Conservation (phyloP, 1,140 invertebrate genomes). For the Carposina sasakii region DNA sequence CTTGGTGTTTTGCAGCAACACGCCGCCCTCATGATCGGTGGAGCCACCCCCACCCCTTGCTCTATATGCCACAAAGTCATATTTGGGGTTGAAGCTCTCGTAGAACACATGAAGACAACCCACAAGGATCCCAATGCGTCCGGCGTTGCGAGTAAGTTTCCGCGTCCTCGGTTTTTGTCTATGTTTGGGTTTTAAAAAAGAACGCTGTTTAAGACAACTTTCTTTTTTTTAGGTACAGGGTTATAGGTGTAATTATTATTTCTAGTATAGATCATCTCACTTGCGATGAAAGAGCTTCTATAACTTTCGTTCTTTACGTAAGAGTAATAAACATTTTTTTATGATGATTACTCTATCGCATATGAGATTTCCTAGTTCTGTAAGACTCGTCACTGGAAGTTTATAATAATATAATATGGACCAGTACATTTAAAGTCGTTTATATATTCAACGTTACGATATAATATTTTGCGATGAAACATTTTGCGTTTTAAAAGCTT, state of each 20-base stretch:
- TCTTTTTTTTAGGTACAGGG: slow-evolving; percentile 32
- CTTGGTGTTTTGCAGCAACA: slow-evolving; percentile 94
- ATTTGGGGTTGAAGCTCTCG: slow-evolving; percentile 90
- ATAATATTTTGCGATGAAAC: slow-evolving; percentile 27
- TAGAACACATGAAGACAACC: slow-evolving; percentile 96
- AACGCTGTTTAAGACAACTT: slow-evolving; percentile 43
- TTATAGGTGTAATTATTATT: slow-evolving; percentile 22
- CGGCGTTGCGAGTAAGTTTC: slow-evolving; percentile 90
- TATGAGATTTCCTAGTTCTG: slow-evolving; percentile 48
- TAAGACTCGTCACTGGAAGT: slow-evolving; percentile 60
- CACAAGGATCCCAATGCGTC: slow-evolving; percentile 94
- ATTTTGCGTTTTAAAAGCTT: slow-evolving; percentile 49
- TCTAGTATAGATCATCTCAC: too few species aligned
- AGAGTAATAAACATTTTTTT: too few species aligned
- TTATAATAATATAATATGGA: too few species aligned
- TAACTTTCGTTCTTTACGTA: too few species aligned
- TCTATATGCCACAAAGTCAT: slow-evolving; percentile 95
- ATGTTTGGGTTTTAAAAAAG: slow-evolving; percentile 24
- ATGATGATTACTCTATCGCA: slow-evolving; percentile 23
- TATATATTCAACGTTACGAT: slow-evolving; percentile 14
- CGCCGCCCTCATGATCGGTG: slow-evolving; percentile 89
- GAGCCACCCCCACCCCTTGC: slow-evolving; percentile 91
- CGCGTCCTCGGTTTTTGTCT: slow-evolving; percentile 36
- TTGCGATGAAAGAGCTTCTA: too few species aligned
- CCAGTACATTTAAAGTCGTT: too few species aligned